Evolutionary conservation across 2,797 vertebrate species (phyloP).

Genomic region (Danio aesculapii): DNA sequence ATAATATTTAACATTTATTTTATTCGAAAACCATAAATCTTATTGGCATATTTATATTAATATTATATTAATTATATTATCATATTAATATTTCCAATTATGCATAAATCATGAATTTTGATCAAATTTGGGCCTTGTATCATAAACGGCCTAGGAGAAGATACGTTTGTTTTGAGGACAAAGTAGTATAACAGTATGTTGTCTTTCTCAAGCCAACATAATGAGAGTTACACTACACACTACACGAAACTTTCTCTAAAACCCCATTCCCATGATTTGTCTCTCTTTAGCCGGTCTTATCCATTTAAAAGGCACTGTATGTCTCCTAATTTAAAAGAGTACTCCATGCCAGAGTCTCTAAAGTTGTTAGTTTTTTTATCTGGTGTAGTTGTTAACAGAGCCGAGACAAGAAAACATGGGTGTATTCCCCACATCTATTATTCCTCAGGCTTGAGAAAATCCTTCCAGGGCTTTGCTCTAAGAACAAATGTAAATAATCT

Average conservation of each 20-base stretch:
- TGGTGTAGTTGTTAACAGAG: conserved; percentile 30
- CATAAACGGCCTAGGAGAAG: no score
- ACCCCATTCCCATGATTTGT: neutral
- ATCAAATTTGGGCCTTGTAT: no score
- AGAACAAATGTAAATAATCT: conserved; percentile 41
- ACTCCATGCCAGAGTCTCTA: neutral
- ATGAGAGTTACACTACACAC: neutral
- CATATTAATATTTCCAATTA: no score
- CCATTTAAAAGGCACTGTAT: neutral
- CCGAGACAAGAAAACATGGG: conserved; percentile 26
- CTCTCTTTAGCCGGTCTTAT: neutral
- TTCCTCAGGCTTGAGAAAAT: conserved; percentile 32
- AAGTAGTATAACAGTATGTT: no score
- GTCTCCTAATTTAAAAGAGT: neutral
- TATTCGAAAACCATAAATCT: no score
- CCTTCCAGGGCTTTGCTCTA: conserved; percentile 7
- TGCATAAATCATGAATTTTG: no score
- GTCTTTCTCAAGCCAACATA: no score
- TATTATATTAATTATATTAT: no score
- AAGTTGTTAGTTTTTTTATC: conserved; percentile 3
- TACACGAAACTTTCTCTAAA: neutral
- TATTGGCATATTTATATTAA: no score
- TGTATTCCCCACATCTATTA: conserved; percentile 14
- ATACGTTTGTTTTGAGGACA: no score
- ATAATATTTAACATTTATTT: no score